Percentiles rank a stretch among this genome's conserved stretches.
Evolutionary conservation across 2,113 vertebrate species (phyloP).

Genomic region (Syngnathus scovelli): DNA sequence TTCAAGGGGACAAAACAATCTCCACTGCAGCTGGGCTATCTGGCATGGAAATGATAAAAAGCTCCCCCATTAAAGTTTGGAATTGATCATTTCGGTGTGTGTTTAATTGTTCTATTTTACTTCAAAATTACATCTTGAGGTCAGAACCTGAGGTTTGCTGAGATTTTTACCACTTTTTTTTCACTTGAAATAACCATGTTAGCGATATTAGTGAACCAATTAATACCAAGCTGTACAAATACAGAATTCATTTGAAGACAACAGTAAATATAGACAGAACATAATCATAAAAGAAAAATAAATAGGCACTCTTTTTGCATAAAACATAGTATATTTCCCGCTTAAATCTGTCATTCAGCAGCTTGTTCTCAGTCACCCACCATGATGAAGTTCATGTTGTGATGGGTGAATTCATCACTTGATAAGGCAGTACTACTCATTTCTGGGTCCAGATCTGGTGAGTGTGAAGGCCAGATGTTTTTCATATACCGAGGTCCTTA

Average conservation of each 20-base stretch:
- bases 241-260: slow-evolving; percentile 15
- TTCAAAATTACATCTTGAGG: neutral
- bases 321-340: slow-evolving; percentile 26
- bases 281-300: slow-evolving; percentile 21
- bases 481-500: neutral
- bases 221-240: slow-evolving; percentile 15
- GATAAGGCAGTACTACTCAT: neutral
- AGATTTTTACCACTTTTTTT: neutral
- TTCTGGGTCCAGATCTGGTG: neutral
- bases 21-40: slow-evolving; percentile 4
- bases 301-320: slow-evolving; percentile 50
- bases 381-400: neutral
- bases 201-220: slow-evolving; percentile 16
- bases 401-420: neutral
- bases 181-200: slow-evolving; percentile 8
- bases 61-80: neutral
- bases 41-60: slow-evolving; percentile 15
- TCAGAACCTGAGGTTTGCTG: neutral
- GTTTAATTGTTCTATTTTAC: neutral
- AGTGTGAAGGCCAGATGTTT: neutral
- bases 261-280: slow-evolving; percentile 20
- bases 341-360: slow-evolving; percentile 15
- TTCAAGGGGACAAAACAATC: slow-evolving; percentile 35
- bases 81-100: neutral
- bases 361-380: neutral